phyloP scores from a whole-genome alignment of 2,888 invertebrate genomes.

The Sisyra nigra region DNA sequence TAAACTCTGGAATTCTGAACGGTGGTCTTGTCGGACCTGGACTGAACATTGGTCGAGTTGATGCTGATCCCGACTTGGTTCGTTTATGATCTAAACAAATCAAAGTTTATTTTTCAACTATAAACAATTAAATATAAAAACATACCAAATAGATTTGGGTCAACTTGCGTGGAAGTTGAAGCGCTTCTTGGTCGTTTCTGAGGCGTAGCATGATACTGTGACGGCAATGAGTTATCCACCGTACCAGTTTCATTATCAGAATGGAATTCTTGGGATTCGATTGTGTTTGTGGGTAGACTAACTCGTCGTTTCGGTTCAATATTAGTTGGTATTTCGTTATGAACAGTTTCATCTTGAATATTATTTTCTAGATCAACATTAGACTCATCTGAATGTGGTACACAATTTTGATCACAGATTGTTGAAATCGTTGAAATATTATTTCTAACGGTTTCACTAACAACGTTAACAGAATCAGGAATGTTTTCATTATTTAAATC shows the following conservation, averaged over 20 bases:
- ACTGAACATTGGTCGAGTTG: conserved; percentile 77
- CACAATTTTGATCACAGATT: conserved; percentile 47
- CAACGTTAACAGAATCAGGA: conserved; percentile 18
- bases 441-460: conserved; percentile 19
- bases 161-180: conserved; percentile 69
- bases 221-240: conserved; percentile 26
- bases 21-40: conserved; percentile 87
- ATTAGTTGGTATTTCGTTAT: neutral
- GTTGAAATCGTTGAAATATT: conserved; percentile 56
- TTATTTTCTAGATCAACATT: neutral
- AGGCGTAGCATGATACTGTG: conserved; percentile 32
- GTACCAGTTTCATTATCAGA: conserved; percentile 17
- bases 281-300: conserved; percentile 35
- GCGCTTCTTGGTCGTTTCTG: conserved; percentile 61
- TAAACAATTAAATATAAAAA: conserved; percentile 6
- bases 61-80: conserved; percentile 41
- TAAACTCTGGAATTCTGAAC: conserved; percentile 98
- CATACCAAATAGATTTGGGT: conserved; percentile 72
- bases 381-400: conserved; percentile 1
- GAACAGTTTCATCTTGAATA: neutral
- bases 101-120: neutral
- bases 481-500: conserved; percentile 10
- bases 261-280: conserved; percentile 20
- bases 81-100: conserved; percentile 33
- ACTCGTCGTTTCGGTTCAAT: conserved; percentile 29